Evolutionary conservation across 1,140 invertebrate species (phyloP).

Genomic region (Drosophila pruinosa): DNA sequence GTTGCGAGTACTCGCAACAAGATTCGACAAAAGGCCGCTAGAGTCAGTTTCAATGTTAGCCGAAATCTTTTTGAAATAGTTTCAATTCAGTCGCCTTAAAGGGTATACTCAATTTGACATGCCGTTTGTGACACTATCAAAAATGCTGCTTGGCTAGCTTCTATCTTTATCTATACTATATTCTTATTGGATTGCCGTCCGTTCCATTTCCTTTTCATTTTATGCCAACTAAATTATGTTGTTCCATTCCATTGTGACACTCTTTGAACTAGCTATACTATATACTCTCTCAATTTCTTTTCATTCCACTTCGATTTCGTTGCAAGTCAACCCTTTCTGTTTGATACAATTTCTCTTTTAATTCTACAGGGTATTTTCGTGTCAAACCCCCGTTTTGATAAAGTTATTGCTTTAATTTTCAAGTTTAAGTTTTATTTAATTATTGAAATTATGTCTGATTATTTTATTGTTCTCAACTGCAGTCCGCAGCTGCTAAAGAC

Average conservation of each 20-base stretch:
- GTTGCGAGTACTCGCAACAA: neutral
- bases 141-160: neutral
- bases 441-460: slow-evolving; percentile 55
- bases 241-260: neutral
- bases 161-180: neutral
- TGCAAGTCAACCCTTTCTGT: too few relatives aligned
- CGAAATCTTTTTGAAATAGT: slow-evolving; percentile 1
- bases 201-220: neutral
- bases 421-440: slow-evolving; percentile 50
- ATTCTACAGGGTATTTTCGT: neutral
- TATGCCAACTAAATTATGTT: neutral
- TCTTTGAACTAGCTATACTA: neutral
- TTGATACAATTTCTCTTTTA: neutral
- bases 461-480: slow-evolving; percentile 20
- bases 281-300: too few relatives aligned
- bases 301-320: too few relatives aligned
- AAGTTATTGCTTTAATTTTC: slow-evolving; percentile 34
- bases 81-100: neutral
- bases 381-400: neutral
- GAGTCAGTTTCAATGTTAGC: slow-evolving; percentile 6
- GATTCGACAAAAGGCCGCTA: slow-evolving; percentile 2
- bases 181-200: too few relatives aligned
- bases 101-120: neutral
- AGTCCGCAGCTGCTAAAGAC: slow-evolving; percentile 37
- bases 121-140: neutral